Evolutionary conservation across 2,888 invertebrate genomes (phyloP).

Genomic region (Euzophera pinguis): DNA sequence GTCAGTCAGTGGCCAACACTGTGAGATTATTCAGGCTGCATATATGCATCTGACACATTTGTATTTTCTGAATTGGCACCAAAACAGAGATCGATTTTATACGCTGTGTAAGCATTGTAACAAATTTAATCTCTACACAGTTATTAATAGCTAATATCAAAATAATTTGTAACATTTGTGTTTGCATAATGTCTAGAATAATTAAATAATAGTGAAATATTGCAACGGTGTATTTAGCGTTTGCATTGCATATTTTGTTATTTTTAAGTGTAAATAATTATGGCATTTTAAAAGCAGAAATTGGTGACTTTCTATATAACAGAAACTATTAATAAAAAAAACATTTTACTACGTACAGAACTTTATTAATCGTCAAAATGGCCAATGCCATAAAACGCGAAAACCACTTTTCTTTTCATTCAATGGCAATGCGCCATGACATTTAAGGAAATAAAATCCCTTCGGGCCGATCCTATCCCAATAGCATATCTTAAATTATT

Average conservation of each 20-base stretch:
- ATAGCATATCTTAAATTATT: slow-evolving; percentile 41
- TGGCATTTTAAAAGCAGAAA: too few relatives aligned
- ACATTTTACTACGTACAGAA: background rate
- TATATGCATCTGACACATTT: too few relatives aligned
- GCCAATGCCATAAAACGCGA: background rate
- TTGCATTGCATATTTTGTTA: background rate
- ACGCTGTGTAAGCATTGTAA: background rate
- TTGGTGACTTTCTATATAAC: too few relatives aligned
- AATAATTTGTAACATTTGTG: background rate
- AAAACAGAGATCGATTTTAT: too few relatives aligned
- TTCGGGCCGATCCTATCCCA: background rate
- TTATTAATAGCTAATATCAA: background rate
- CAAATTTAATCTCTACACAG: background rate
- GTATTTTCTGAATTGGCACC: too few relatives aligned
- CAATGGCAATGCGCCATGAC: background rate
- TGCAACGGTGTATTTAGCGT: background rate
- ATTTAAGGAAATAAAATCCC: background rate
- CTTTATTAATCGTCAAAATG: background rate
- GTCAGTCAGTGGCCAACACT: too few relatives aligned
- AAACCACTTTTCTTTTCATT: background rate
- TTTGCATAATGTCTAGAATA: background rate
- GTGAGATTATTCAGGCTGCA: too few relatives aligned
- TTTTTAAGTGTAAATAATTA: too few relatives aligned
- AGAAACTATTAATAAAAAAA: too few relatives aligned
- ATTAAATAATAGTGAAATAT: background rate